A percentile compares a stretch with the other conserved stretches of the same genome.
Conservation (phyloP, 2,797 vertebrate genomes). For the Thripadectes ignobilis region DNA sequence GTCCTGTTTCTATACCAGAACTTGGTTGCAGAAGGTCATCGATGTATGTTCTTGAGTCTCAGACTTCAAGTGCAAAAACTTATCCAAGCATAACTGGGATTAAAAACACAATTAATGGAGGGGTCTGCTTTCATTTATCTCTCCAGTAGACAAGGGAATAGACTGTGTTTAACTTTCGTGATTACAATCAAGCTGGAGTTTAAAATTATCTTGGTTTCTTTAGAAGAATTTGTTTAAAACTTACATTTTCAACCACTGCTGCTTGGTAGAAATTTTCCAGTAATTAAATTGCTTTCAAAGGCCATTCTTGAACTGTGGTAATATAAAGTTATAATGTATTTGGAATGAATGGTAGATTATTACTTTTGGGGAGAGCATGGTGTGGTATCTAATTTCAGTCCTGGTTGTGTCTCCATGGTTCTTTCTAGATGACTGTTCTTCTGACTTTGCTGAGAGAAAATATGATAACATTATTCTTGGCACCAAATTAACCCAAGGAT, state of each 20-base stretch:
- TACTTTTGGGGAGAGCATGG: neutral
- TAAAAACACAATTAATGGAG: neutral
- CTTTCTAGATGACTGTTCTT: neutral
- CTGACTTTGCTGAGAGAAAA: neutral
- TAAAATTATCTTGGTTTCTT: neutral
- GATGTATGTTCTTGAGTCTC: neutral
- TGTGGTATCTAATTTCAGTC: neutral
- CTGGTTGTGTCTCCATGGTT: neutral
- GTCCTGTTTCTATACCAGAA: neutral
- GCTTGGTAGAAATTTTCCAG: neutral
- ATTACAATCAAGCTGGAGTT: neutral
- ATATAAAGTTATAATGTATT: neutral
- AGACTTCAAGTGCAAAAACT: neutral
- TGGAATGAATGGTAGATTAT: neutral
- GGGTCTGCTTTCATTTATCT: neutral
- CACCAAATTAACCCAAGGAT: neutral
- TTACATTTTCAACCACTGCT: neutral
- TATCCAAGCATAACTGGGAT: neutral
- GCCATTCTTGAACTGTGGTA: neutral
- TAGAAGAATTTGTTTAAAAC: neutral
- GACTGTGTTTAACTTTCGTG: neutral
- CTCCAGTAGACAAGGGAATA: neutral
- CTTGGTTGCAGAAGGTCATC: neutral
- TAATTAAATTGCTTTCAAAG: neutral
- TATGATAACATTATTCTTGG: neutral